Evolutionary conservation across 2,797 vertebrate species (phyloP).

Genomic region (Vireo griseus): DNA sequence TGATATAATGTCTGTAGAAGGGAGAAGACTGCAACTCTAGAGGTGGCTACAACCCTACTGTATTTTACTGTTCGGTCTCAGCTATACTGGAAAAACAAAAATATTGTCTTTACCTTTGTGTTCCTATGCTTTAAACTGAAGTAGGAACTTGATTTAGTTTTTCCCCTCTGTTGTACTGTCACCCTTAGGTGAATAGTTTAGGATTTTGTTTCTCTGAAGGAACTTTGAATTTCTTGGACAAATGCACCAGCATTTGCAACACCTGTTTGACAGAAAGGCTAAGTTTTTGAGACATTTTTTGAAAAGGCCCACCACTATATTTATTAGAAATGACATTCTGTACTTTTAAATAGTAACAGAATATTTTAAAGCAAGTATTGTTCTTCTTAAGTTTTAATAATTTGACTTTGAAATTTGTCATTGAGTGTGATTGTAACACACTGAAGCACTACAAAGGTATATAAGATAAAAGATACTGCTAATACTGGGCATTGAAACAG

Average conservation of each 20-base stretch:
- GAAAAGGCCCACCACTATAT: accelerated
- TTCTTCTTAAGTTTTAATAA: not conserved
- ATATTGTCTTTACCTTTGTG: not conserved
- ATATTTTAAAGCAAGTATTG: not conserved
- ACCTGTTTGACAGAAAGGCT: not conserved
- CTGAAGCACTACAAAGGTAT: not conserved
- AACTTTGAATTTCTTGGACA: not conserved
- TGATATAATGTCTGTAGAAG: not conserved
- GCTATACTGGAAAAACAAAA: not conserved
- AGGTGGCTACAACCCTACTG: not conserved
- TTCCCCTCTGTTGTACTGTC: not conserved
- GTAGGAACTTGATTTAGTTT: not conserved
- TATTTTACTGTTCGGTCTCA: not conserved
- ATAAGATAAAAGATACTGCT: not conserved
- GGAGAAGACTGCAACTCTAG: not conserved
- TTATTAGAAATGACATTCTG: not conserved
- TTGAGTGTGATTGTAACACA: not conserved
- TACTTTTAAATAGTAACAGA: not conserved
- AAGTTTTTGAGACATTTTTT: not conserved
- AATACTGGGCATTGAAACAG: not conserved
- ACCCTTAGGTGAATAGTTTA: not conserved
- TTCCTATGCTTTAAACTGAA: not conserved
- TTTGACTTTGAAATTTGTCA: not conserved
- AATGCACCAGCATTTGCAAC: not conserved
- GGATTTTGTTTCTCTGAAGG: not conserved